Evolutionary conservation across 2,888 invertebrate genomes (phyloP).

Genomic region (Psococerastis gibbosa): DNA sequence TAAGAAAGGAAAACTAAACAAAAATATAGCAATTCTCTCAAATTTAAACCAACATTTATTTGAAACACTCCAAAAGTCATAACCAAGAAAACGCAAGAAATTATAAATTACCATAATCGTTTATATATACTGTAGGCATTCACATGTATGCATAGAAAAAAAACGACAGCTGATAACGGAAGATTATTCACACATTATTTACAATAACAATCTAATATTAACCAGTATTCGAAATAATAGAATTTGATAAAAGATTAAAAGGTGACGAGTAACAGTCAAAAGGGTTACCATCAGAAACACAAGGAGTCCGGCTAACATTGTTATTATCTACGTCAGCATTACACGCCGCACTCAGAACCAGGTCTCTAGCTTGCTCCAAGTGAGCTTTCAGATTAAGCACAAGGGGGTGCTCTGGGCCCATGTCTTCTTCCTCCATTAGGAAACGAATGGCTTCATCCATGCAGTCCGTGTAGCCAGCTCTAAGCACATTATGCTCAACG

Average conservation of each 20-base stretch:
- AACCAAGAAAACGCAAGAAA: too few relatives aligned
- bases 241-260: background rate
- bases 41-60: too few relatives aligned
- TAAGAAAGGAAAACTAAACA: too few relatives aligned
- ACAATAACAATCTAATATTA: too few relatives aligned
- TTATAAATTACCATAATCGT: too few relatives aligned
- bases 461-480: slow-evolving; percentile 22
- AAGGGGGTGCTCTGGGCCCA: slow-evolving; percentile 20
- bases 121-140: too few relatives aligned
- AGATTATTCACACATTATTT: too few relatives aligned
- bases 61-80: too few relatives aligned
- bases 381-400: slow-evolving; percentile 20
- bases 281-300: background rate
- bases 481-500: too few relatives aligned
- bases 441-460: slow-evolving; percentile 22
- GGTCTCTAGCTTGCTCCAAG: slow-evolving; percentile 14
- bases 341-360: background rate
- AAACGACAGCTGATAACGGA: too few relatives aligned
- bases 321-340: background rate
- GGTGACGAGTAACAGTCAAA: background rate
- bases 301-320: background rate
- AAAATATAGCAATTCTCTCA: too few relatives aligned
- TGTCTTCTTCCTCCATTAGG: slow-evolving; percentile 21
- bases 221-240: background rate
- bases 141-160: too few relatives aligned